These are phyloP conservation scores for Caenorhabditis doughertyi DNA, from an alignment of 2,888 invertebrate genomes.

Conservation along the genomic window DNA sequence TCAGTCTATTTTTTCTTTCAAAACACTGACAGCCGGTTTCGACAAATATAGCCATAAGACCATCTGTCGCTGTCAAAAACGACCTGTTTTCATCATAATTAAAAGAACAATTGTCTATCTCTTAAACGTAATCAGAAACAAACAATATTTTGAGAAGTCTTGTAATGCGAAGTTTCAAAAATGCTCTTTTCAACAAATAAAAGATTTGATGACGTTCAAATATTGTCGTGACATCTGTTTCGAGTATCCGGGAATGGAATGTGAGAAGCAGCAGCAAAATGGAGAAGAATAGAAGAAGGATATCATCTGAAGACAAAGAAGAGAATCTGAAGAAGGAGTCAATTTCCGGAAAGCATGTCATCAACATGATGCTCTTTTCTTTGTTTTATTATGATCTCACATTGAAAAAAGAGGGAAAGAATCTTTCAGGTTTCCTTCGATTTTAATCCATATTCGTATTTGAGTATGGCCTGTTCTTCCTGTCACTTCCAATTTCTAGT, in stretches of 20 bases:
- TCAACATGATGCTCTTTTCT: conserved; percentile 22
- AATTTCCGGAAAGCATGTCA: conserved; percentile 44
- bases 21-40: no score
- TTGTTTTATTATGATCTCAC: conserved; percentile 10
- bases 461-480: no score
- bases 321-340: conserved; percentile 31
- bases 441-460: not conserved
- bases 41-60: no score
- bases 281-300: conserved; percentile 7
- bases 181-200: no score
- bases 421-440: not conserved
- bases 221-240: conserved; percentile 27
- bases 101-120: no score
- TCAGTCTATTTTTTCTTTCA: no score
- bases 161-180: no score
- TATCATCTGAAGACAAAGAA: not conserved
- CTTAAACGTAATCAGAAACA: no score
- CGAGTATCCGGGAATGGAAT: conserved; percentile 36
- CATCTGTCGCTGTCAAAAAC: no score
- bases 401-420: not conserved
- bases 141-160: no score
- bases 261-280: conserved; percentile 15
- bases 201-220: not conserved
- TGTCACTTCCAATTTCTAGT: conserved; percentile 27
- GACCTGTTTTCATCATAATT: no score